Evolutionary conservation across 2,888 invertebrate genomes (phyloP).

Genomic region (Bibio marci): DNA sequence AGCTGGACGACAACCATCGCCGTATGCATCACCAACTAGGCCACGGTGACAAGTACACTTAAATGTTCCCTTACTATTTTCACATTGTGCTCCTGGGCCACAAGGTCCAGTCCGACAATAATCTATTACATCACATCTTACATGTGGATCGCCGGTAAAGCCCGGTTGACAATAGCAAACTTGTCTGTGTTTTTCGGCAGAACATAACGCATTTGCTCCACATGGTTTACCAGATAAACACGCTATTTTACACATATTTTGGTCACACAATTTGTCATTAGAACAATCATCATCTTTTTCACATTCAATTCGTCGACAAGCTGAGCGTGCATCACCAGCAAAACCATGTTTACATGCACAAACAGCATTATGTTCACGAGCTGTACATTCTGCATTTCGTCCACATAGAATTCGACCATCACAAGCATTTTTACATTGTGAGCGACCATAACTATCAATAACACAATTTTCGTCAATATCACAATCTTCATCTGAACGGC

Average conservation of each 20-base stretch:
- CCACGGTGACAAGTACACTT: slow-evolving; percentile 64
- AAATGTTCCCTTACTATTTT: slow-evolving; percentile 61
- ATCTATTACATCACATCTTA: slow-evolving; percentile 56
- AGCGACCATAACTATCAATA: slow-evolving; percentile 47
- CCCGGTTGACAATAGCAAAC: slow-evolving; percentile 77
- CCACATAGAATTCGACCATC: slow-evolving; percentile 54
- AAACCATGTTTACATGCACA: slow-evolving; percentile 67
- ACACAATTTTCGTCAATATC: slow-evolving; percentile 53
- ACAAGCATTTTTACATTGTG: slow-evolving; percentile 61
- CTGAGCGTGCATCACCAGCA: slow-evolving; percentile 63
- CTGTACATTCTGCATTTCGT: slow-evolving; percentile 63
- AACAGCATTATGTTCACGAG: slow-evolving; percentile 51
- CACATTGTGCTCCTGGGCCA: slow-evolving; percentile 62
- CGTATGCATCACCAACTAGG: slow-evolving; percentile 70
- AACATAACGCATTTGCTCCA: slow-evolving; percentile 70
- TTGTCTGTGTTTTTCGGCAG: slow-evolving; percentile 64
- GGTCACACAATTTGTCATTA: slow-evolving; percentile 67
- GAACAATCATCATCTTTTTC: slow-evolving; percentile 51
- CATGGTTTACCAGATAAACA: slow-evolving; percentile 71
- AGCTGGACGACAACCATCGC: slow-evolving; percentile 65
- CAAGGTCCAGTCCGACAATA: slow-evolving; percentile 65
- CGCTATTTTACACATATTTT: slow-evolving; percentile 70
- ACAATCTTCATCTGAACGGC: slow-evolving; percentile 56
- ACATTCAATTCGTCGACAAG: slow-evolving; percentile 69
- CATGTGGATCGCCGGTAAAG: slow-evolving; percentile 60